Conservation (phyloP, 2,113 vertebrate species). For the Periophthalmodon schlosseri region DNA sequence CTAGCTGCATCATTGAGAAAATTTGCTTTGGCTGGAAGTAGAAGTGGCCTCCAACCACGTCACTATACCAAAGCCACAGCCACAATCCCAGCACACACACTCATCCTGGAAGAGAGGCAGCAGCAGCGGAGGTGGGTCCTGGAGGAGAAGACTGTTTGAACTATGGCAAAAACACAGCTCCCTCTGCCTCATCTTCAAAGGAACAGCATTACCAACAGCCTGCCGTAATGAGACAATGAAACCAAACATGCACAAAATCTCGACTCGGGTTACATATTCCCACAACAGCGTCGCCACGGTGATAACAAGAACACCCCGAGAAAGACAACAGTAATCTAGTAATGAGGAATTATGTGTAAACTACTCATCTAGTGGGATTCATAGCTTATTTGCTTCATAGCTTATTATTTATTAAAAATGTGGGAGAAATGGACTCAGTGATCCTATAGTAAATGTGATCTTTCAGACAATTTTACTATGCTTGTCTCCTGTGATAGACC, state of each 20-base stretch:
- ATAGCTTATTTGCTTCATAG: not conserved
- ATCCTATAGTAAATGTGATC: not conserved
- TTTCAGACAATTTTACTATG: not conserved
- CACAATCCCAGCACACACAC: conserved; percentile 7
- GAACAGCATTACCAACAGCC: conserved; percentile 70
- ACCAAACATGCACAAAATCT: conserved; percentile 45
- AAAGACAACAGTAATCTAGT: conserved; percentile 71
- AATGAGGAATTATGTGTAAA: conserved; percentile 67
- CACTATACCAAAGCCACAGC: conserved; percentile 22
- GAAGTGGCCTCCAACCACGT: not conserved
- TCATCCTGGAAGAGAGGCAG: conserved; percentile 7
- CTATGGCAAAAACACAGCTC: conserved; percentile 59
- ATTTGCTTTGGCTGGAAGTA: not conserved
- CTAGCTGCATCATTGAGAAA: conserved; percentile 22
- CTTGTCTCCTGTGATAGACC: conserved; percentile 3
- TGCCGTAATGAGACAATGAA: conserved; percentile 66
- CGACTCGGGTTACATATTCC: conserved; percentile 33
- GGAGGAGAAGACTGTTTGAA: conserved; percentile 60
- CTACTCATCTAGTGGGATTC: conserved; percentile 33
- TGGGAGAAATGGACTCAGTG: not conserved
- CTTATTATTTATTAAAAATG: conserved; percentile 8
- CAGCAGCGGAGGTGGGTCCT: conserved; percentile 30
- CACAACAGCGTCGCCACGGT: conserved; percentile 43
- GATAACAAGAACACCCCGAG: conserved; percentile 49
- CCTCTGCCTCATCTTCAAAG: conserved; percentile 70